These are phyloP conservation scores for Gobionotothen gibberifrons DNA, from an alignment of 2,797 vertebrate genomes.

Conservation along the genomic window DNA sequence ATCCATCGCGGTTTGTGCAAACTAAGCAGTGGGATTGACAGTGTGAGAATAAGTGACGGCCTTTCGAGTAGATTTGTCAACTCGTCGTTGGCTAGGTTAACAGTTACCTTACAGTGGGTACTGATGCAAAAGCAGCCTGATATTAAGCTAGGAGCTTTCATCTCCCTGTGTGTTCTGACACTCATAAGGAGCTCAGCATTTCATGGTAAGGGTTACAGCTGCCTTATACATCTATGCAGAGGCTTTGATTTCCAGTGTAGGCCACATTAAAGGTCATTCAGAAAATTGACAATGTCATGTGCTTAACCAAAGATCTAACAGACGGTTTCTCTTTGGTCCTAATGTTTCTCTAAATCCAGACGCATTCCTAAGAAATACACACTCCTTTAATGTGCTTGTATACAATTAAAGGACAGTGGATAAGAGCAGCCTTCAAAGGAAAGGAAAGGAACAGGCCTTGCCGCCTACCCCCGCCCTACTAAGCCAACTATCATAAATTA, in stretches of 20 bases:
- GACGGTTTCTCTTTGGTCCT: neutral
- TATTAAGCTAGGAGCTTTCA: conserved; percentile 38
- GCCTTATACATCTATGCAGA: conserved; percentile 14
- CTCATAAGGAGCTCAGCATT: conserved; percentile 32
- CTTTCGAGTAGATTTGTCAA: conserved; percentile 52
- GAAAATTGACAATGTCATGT: neutral
- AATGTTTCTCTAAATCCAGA: conserved; percentile 4
- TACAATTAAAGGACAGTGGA: conserved; percentile 19
- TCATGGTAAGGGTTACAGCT: conserved; percentile 21
- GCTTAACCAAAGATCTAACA: neutral
- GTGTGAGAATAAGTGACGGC: conserved; percentile 25
- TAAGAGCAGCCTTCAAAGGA: conserved; percentile 35
- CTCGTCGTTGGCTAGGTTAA: conserved; percentile 33
- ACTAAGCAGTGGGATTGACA: conserved; percentile 49
- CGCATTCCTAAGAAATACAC: neutral
- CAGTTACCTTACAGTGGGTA: conserved; percentile 24
- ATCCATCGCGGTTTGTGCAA: conserved; percentile 61
- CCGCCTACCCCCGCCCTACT: conserved; percentile 15
- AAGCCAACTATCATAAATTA: conserved; percentile 58
- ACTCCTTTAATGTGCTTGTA: neutral
- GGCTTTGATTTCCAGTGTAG: neutral
- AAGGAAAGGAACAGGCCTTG: conserved; percentile 8
- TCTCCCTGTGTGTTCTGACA: conserved; percentile 28
- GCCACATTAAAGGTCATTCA: neutral
- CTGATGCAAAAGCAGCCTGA: conserved; percentile 28